phyloP scores from a whole-genome alignment of 2,113 vertebrate species.

The Zosterops hypoxanthus region DNA sequence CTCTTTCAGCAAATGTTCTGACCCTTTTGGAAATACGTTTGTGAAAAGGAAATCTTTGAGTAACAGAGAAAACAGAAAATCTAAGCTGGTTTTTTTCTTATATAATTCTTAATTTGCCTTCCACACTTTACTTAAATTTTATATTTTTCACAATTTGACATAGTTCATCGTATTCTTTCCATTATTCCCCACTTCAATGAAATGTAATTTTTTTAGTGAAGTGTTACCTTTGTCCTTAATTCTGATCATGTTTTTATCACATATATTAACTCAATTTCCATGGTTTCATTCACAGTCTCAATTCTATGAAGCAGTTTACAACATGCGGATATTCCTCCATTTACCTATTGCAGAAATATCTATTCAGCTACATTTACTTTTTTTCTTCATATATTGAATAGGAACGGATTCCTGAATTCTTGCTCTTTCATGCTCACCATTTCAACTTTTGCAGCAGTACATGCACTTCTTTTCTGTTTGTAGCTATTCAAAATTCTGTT shows the following conservation, averaged over 20 bases:
- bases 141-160: neutral
- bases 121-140: neutral
- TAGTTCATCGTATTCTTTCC: neutral
- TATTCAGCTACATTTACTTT: neutral
- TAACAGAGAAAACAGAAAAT: neutral
- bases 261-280: neutral
- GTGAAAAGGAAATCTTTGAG: neutral
- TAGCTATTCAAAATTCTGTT: neutral
- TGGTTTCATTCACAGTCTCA: neutral
- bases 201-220: neutral
- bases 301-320: neutral
- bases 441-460: neutral
- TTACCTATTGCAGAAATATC: neutral
- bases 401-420: neutral
- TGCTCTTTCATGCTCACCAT: neutral
- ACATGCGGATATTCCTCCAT: neutral
- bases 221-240: neutral
- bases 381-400: neutral
- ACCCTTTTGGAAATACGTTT: neutral
- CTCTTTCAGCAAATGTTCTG: neutral
- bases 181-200: neutral
- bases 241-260: neutral
- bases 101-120: neutral
- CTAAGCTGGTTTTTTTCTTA: neutral
- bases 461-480: neutral